Evolutionary conservation across 2,797 vertebrate species (phyloP).

Genomic region (Phrynocephalus forsythii): DNA sequence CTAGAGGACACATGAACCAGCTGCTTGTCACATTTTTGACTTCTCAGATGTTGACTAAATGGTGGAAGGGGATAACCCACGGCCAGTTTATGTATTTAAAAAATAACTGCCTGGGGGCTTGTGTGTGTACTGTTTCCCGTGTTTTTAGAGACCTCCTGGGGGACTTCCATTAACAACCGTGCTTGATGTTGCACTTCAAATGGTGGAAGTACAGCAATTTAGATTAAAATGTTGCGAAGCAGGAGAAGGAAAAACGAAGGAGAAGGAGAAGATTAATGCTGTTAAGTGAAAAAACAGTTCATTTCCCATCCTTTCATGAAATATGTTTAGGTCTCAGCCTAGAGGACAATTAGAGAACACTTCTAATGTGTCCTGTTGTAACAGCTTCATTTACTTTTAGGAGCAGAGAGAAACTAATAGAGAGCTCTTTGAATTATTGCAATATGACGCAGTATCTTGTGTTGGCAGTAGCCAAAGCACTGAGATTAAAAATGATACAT

Average conservation of each 20-base stretch:
- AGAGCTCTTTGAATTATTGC: constrained; percentile 83
- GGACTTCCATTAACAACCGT: neutral
- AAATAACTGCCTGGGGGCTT: no score
- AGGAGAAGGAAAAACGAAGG: no score
- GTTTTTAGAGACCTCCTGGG: neutral
- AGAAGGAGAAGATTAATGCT: constrained; percentile 69
- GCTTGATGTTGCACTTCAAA: constrained; percentile 1
- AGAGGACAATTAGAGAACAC: constrained; percentile 71
- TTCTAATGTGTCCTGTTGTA: constrained; percentile 68
- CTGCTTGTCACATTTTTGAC: no score
- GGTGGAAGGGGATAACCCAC: no score
- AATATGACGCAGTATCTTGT: constrained; percentile 77
- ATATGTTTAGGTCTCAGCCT: constrained; percentile 73
- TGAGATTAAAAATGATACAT: constrained; percentile 84
- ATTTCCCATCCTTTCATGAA: constrained; percentile 75
- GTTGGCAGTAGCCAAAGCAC: constrained; percentile 77
- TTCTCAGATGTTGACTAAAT: no score
- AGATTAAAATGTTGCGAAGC: no score
- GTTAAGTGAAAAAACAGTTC: constrained; percentile 75
- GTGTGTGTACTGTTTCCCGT: no score
- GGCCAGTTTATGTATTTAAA: no score
- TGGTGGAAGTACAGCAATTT: constrained; percentile 25
- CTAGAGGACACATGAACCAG: no score
- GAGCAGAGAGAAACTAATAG: constrained; percentile 80
- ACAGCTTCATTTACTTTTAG: constrained; percentile 79